phyloP scores from a whole-genome alignment of 2,113 vertebrate genomes.

The Triplophysa tibetana region DNA sequence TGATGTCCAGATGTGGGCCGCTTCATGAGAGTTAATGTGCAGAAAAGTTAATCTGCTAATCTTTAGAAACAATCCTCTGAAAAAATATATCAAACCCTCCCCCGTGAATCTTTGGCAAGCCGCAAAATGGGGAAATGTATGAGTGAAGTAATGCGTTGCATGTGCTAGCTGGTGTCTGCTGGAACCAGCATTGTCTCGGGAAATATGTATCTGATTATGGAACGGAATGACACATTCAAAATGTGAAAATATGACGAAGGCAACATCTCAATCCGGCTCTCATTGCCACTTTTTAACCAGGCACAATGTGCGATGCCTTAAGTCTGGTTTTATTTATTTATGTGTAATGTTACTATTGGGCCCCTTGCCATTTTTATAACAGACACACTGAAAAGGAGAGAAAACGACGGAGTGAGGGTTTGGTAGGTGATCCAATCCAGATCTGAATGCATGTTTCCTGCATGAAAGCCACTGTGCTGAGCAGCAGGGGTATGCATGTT shows the following conservation, averaged over 20 bases:
- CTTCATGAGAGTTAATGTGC: conserved; percentile 41
- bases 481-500: no score
- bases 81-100: conserved; percentile 53
- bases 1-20: conserved; percentile 50
- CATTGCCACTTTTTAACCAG: conserved; percentile 15
- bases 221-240: conserved; percentile 31
- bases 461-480: not conserved
- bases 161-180: conserved; percentile 48
- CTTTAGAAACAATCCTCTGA: conserved; percentile 50
- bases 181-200: conserved; percentile 38
- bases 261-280: conserved; percentile 34
- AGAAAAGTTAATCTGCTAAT: conserved; percentile 57
- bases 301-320: not conserved
- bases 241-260: conserved; percentile 25
- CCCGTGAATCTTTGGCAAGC: conserved; percentile 45
- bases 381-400: not conserved
- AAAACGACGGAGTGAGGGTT: not conserved
- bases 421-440: not conserved
- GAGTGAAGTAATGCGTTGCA: conserved; percentile 54
- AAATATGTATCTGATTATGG: conserved; percentile 53
- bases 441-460: not conserved
- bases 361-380: not conserved
- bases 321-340: not conserved
- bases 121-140: conserved; percentile 52
- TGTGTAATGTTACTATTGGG: not conserved